phyloP scores from a whole-genome alignment of 2,888 invertebrate species.

The Neelides folsomi region DNA sequence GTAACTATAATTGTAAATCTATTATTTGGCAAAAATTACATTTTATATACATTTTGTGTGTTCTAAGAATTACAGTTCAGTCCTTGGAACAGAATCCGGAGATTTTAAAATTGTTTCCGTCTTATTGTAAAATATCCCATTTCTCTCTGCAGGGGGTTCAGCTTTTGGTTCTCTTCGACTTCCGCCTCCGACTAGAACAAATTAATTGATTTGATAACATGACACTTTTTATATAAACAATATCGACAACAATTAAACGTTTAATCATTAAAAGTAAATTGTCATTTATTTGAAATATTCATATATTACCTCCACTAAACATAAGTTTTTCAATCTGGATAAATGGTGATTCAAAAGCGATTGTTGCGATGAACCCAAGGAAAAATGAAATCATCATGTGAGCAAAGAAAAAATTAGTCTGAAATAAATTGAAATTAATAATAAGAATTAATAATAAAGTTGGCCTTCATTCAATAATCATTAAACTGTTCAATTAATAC shows the following conservation, averaged over 20 bases:
- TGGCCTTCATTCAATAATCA: background rate
- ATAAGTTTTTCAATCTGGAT: slow-evolving; percentile 20
- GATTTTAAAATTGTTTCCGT: background rate
- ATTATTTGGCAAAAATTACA: too few species aligned
- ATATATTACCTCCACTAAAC: slow-evolving; percentile 7
- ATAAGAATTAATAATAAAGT: too few species aligned
- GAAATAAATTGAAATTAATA: slow-evolving; percentile 1
- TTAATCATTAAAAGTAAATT: background rate
- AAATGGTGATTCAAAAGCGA: slow-evolving; percentile 21
- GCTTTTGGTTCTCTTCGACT: background rate
- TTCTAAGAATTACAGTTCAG: too few species aligned
- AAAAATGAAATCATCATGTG: slow-evolving; percentile 22
- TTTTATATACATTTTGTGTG: too few species aligned
- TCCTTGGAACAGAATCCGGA: too few species aligned
- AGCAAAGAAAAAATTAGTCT: slow-evolving; percentile 21
- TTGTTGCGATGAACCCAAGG: slow-evolving; percentile 15
- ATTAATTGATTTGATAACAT: too few species aligned
- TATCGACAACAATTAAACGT: too few species aligned
- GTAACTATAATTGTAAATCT: too few species aligned
- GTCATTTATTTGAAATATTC: too few species aligned
- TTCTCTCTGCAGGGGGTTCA: slow-evolving; percentile 1
- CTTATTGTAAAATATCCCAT: slow-evolving; percentile 9
- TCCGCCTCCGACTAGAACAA: background rate
- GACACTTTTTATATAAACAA: too few species aligned
- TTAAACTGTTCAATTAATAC: background rate